Evolutionary conservation across 2,113 vertebrate species (phyloP).

Genomic region (Syrmaticus mikado): DNA sequence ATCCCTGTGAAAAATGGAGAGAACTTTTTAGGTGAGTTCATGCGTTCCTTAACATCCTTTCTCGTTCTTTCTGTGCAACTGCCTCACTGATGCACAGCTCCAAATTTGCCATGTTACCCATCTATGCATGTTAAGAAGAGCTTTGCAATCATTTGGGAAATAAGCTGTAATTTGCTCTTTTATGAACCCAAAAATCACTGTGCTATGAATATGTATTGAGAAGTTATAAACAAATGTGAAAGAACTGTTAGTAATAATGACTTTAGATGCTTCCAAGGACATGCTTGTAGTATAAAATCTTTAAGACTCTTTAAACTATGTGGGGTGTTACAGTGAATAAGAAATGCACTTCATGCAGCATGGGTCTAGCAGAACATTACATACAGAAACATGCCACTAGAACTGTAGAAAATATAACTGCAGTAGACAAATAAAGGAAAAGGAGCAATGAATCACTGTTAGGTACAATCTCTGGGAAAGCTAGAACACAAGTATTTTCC

Average conservation of each 20-base stretch:
- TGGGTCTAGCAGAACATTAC: background rate
- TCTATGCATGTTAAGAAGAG: background rate
- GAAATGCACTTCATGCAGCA: background rate
- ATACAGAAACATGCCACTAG: background rate
- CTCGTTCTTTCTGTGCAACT: background rate
- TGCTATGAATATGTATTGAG: slow-evolving; percentile 2
- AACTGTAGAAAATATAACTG: background rate
- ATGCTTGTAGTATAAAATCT: background rate
- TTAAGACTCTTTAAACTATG: background rate
- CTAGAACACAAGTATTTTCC: background rate
- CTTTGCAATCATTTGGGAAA: slow-evolving; percentile 25
- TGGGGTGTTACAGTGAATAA: background rate
- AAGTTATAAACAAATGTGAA: background rate
- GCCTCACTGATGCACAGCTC: background rate
- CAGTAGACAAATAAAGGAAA: background rate
- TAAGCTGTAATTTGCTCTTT: background rate
- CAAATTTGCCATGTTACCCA: background rate
- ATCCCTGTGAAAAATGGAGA: background rate
- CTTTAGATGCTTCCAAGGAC: background rate
- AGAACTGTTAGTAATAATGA: background rate
- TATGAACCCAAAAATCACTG: background rate
- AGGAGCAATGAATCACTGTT: background rate
- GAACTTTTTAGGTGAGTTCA: background rate
- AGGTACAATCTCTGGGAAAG: background rate
- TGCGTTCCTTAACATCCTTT: background rate